Evolutionary conservation across 1,140 invertebrate species (phyloP), one percentile per base, ranked within the genome.

Genomic region (Leptopilina clavipes): DNA sequence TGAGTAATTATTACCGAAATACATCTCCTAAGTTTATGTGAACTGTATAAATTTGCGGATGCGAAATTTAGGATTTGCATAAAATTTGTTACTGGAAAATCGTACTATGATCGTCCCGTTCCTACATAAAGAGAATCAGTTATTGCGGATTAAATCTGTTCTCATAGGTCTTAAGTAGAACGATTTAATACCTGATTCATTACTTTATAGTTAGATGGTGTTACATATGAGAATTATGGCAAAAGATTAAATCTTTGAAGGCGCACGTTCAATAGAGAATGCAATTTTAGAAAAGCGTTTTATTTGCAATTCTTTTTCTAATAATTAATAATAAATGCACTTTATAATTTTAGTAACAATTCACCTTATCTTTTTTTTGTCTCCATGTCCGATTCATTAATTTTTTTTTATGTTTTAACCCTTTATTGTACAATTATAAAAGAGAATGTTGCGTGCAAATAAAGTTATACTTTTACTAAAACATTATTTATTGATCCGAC

Each of bases 71-170:
- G 59, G 22, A 65, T 65, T 65, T 31, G 25, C 59, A 65, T 65
- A 31, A 31, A 65, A 65, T 65, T 65, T n/a, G 59, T 65, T 65
- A 25, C 22, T 7, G 19, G 59, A 65, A 37, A 65, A 65, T 22
- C 59, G 25, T 65, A 37, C 25, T 12, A 65, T 65, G 59, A 65
- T 65, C 11, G 11, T 25, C 18, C 22, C 56, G 19, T 59, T 10
- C 10, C 11, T 65, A n/a, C 22, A 65, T 37, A 65, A 65, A 65
- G 59, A 65, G 59, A 65, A 31, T 65, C 22, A 65, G 59, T 37
- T 65, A 65, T 65, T 14, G 59, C 59, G 25, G 25, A 65, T 65
- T 65, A 31, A 65, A 65, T 65, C 22, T 37, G 59, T 65, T 65
- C 59, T 31, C 59, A 65, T n/a, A 14, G 59, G 59, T 37, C 19